These are phyloP conservation scores for Alligator mississippiensis DNA, from an alignment of 2,113 vertebrate species.

Conservation along the genomic window DNA sequence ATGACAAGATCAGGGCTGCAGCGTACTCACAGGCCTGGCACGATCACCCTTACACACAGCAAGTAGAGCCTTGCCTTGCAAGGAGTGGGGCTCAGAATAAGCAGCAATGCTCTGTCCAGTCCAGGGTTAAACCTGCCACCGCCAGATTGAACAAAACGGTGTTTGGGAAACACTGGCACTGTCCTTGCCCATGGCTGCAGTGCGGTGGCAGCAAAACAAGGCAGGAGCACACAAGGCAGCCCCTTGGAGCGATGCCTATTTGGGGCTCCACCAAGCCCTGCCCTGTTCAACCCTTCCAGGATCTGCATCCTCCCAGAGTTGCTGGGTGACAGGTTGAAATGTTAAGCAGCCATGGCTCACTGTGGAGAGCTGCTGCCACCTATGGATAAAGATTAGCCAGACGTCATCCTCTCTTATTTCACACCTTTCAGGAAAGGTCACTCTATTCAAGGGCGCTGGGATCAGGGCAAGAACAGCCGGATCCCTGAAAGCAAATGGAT, in stretches of 20 bases:
- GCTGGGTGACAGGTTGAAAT: neutral
- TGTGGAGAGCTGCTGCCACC: constrained; percentile 55
- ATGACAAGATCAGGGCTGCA: neutral
- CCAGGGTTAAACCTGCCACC: neutral
- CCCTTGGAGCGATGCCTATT: neutral
- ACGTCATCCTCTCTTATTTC: neutral
- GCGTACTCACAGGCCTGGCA: neutral
- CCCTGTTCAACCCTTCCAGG: neutral
- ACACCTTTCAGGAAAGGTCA: too few relatives aligned
- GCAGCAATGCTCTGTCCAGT: too few relatives aligned
- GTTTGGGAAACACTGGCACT: neutral
- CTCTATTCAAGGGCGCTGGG: neutral
- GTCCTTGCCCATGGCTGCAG: neutral
- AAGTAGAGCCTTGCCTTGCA: neutral
- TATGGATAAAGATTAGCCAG: constrained; percentile 3
- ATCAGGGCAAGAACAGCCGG: neutral
- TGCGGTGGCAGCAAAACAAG: neutral
- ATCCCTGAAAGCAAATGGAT: neutral
- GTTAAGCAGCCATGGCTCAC: neutral
- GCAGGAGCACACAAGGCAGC: neutral
- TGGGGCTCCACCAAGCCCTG: neutral
- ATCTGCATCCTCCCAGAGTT: neutral
- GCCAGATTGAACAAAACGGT: neutral
- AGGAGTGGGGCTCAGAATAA: neutral
- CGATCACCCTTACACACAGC: neutral